phyloP scores from a whole-genome alignment of 2,888 invertebrate genomes.

The Eupithecia centaureata region DNA sequence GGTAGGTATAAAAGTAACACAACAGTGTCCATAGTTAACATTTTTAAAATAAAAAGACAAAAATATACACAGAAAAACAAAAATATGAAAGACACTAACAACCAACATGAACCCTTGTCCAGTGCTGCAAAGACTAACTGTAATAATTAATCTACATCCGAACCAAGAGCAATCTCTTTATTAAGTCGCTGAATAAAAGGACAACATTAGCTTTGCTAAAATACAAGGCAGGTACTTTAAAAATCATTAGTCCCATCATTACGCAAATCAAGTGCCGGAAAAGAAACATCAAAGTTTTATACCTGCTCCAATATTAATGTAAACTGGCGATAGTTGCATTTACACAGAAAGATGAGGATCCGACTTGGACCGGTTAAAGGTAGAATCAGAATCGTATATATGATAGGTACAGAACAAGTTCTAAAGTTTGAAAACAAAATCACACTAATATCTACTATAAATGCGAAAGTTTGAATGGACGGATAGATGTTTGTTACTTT shows the following conservation, averaged over 20 bases:
- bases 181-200: not conserved
- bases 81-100: too few species aligned
- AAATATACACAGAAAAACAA: too few species aligned
- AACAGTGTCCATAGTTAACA: too few species aligned
- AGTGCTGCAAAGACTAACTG: not conserved
- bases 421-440: not conserved
- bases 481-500: too few species aligned
- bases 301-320: conserved; percentile 35
- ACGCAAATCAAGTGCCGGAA: conserved; percentile 31
- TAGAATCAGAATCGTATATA: not conserved
- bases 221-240: conserved; percentile 10
- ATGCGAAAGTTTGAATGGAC: too few species aligned
- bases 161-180: not conserved
- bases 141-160: not conserved
- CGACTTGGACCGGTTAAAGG: not conserved
- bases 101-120: too few species aligned
- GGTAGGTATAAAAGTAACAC: too few species aligned
- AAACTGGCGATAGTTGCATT: conserved; percentile 8
- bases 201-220: not conserved
- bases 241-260: conserved; percentile 27
- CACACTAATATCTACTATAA: too few species aligned
- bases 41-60: too few species aligned
- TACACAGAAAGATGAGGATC: conserved; percentile 1
- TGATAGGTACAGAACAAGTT: not conserved
- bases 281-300: conserved; percentile 33